Percentiles rank a stretch among this genome's conserved stretches.
Conservation (phyloP, 2,113 vertebrate genomes). For the Isichthys henryi region DNA sequence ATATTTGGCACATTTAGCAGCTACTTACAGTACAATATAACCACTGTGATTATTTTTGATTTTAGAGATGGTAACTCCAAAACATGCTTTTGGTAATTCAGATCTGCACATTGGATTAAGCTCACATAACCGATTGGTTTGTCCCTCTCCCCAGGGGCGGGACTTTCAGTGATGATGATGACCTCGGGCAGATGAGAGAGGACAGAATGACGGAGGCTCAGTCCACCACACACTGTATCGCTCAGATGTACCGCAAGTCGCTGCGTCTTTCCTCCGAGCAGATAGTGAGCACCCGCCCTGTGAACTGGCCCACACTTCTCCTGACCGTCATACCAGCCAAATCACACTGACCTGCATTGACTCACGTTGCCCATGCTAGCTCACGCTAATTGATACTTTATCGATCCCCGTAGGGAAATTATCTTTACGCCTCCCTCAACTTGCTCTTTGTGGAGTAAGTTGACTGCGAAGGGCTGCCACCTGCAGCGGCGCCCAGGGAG, state of each 20-base stretch:
- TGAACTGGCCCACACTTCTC: not conserved
- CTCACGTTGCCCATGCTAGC: not conserved
- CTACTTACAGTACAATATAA: too few species aligned
- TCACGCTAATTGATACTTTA: too few species aligned
- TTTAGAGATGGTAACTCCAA: not conserved
- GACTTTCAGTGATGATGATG: conserved; percentile 57
- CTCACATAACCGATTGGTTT: not conserved
- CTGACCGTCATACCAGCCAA: not conserved
- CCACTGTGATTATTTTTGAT: not conserved
- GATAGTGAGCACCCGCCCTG: conserved; percentile 57
- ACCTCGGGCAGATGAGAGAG: conserved; percentile 29
- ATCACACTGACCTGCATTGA: not conserved
- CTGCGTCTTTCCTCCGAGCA: conserved; percentile 80
- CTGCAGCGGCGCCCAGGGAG: too few species aligned
- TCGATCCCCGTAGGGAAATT: too few species aligned
- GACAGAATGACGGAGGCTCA: conserved; percentile 37
- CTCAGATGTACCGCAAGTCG: conserved; percentile 75
- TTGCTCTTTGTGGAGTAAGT: too few species aligned
- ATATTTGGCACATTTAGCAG: not conserved
- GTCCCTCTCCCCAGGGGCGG: conserved; percentile 27
- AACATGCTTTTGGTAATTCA: not conserved
- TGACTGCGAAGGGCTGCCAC: too few species aligned
- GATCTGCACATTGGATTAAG: not conserved
- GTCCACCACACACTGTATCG: conserved; percentile 47
- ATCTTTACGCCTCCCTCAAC: too few species aligned